A percentile compares a stretch with the other conserved stretches of the same genome.
Conservation (phyloP, 2,113 vertebrate species). For the Lichenostomus cassidix region DNA sequence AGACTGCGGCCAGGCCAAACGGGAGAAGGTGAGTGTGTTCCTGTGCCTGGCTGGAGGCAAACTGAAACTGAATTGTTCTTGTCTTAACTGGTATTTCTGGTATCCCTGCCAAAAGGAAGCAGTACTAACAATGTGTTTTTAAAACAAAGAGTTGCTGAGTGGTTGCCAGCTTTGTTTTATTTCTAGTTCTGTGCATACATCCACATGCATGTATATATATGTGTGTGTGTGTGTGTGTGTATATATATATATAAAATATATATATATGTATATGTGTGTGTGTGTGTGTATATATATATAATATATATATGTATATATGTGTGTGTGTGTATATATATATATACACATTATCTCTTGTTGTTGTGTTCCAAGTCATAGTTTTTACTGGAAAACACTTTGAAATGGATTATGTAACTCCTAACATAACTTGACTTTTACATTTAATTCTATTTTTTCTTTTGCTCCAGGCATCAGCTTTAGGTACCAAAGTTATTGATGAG, state of each 20-base stretch:
- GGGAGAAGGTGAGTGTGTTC: slow-evolving; percentile 83
- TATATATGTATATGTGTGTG: fast-evolving
- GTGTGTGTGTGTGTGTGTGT: fast-evolving
- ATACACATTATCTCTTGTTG: background rate
- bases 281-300: fast-evolving
- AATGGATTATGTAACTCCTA: background rate
- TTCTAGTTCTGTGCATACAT: background rate
- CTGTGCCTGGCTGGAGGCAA: fast-evolving
- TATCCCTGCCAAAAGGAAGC: background rate
- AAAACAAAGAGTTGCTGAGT: background rate
- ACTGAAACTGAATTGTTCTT: background rate
- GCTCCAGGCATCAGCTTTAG: slow-evolving; percentile 84
- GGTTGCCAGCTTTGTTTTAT: background rate
- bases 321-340: fast-evolving
- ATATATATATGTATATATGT: fast-evolving
- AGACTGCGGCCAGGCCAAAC: slow-evolving; percentile 88
- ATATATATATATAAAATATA: fast-evolving
- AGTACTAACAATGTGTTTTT: background rate
- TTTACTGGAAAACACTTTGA: background rate
- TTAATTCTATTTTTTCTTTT: slow-evolving; percentile 49
- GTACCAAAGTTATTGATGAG: slow-evolving; percentile 91
- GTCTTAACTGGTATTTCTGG: background rate
- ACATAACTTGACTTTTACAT: background rate
- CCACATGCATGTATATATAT: fast-evolving
- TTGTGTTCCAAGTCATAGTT: background rate